A percentile compares a stretch with the other conserved stretches of the same genome.
These are phyloP conservation scores for Caerostris extrusa DNA, from an alignment of 1,140 invertebrate genomes.

Conservation along the genomic window DNA sequence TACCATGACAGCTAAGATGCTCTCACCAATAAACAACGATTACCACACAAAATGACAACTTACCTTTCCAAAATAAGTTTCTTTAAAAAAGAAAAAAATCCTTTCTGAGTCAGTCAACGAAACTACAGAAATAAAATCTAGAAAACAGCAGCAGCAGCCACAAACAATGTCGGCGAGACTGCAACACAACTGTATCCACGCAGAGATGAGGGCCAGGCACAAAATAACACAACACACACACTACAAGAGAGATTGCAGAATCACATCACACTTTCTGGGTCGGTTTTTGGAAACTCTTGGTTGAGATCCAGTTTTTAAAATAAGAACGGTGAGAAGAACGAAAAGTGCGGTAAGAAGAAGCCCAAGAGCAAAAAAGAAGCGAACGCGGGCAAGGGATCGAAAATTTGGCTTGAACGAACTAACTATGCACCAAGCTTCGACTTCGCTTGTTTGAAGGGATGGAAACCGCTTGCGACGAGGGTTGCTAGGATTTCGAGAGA, in stretches of 20 bases:
- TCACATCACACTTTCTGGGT: conserved; percentile 2
- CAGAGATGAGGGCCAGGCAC: not conserved
- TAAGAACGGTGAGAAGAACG: conserved; percentile 22
- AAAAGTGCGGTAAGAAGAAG: conserved; percentile 49
- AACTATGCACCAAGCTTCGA: not conserved
- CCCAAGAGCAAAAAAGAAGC: conserved; percentile 58
- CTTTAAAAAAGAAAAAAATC: not conserved
- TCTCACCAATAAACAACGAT: not conserved
- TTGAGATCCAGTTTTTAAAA: conserved; percentile 27
- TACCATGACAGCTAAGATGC: not conserved
- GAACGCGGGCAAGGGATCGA: not conserved
- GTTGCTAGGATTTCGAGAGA: not conserved
- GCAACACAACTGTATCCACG: not conserved
- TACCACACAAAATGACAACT: not conserved
- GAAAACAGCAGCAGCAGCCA: not conserved
- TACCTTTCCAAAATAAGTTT: not conserved
- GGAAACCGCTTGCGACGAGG: not conserved
- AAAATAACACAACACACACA: conserved; percentile 11
- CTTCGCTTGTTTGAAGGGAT: conserved; percentile 1
- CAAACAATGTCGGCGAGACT: not conserved
- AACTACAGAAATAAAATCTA: not conserved
- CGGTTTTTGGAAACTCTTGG: not conserved
- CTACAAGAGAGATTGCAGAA: not conserved
- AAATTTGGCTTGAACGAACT: not conserved
- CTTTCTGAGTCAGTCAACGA: not conserved